phyloP scores from a whole-genome alignment of 1,140 invertebrate species.

The Pseudoatta argentina region DNA sequence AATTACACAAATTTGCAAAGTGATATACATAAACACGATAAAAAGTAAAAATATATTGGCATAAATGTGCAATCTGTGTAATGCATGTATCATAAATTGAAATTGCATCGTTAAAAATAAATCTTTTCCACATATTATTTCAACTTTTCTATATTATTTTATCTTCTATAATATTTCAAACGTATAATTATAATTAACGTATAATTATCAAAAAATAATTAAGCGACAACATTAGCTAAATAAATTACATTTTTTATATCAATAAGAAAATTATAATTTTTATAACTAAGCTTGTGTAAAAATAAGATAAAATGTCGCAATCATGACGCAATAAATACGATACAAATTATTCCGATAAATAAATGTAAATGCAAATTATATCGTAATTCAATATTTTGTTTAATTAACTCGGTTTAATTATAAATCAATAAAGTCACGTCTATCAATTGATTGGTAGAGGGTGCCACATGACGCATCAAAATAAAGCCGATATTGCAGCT shows the following conservation, averaged over 20 bases:
- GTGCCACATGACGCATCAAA: constrained; percentile 45
- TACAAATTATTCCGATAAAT: neutral
- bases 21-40: neutral
- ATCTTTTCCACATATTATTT: neutral
- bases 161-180: neutral
- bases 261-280: neutral
- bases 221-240: neutral
- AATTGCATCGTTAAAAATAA: neutral
- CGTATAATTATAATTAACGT: neutral
- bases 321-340: neutral
- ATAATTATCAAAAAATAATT: neutral
- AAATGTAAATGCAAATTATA: neutral
- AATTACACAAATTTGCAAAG: neutral
- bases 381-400: neutral
- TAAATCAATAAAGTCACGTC: constrained; percentile 9
- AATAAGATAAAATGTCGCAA: neutral
- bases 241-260: neutral
- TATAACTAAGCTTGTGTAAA: neutral
- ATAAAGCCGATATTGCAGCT: constrained; percentile 50
- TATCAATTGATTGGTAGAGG: constrained; percentile 46
- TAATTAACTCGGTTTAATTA: constrained; percentile 22
- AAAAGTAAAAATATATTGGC: neutral
- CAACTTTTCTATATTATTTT: neutral
- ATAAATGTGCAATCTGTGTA: neutral
- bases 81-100: neutral